phyloP scores from a whole-genome alignment of 2,113 vertebrate genomes.

The Panthera leo region DNA sequence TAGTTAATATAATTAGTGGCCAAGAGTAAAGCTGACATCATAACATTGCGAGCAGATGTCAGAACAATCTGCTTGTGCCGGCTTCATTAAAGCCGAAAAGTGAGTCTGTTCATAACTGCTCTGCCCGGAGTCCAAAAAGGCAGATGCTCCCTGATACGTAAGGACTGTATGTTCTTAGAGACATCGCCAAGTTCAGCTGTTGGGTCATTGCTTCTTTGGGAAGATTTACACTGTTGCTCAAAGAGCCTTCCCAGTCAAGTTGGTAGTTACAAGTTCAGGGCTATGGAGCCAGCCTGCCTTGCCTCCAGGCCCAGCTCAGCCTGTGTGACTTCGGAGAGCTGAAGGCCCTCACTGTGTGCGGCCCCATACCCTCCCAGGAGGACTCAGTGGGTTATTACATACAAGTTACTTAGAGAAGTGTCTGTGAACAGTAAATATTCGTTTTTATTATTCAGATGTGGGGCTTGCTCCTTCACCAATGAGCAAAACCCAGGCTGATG shows the following conservation, averaged over 20 bases:
- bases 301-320: neutral
- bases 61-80: neutral
- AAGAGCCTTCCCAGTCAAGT: too few species aligned
- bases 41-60: constrained; percentile 56
- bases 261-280: neutral
- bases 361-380: neutral
- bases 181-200: neutral
- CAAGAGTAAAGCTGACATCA: constrained; percentile 67
- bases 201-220: neutral
- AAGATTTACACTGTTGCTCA: neutral
- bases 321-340: neutral
- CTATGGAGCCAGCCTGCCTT: neutral
- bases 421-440: neutral
- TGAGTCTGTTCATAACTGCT: neutral
- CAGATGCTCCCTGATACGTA: neutral
- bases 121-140: neutral
- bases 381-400: neutral
- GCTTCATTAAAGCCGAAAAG: constrained; percentile 31
- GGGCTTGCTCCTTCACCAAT: neutral
- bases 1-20: constrained; percentile 71
- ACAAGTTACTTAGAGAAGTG: neutral
- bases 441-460: neutral
- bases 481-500: neutral
- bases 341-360: neutral
- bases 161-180: neutral